Evolutionary conservation across 1,140 invertebrate species (phyloP), one percentile per base, ranked within the genome.

Genomic region (Danaus melanippus): DNA sequence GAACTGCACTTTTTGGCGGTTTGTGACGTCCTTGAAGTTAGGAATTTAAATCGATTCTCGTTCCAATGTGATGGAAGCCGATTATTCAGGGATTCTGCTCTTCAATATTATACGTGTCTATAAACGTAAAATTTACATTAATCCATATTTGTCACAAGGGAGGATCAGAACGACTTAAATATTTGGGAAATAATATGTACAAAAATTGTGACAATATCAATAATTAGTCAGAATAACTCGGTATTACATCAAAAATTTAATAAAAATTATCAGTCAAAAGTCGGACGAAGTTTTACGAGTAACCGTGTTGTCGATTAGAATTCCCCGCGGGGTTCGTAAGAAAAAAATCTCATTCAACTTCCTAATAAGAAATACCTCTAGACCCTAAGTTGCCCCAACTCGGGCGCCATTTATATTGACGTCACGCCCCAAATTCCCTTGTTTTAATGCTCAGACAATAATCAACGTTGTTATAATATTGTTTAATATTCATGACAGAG

Each of bases 391-490:
- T 48, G 53, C 12, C 47, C 51, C 60, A 42, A 48, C 11, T 46
- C 46, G 46, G 43, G 15, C 50, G 62, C 51, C 56, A 67, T 75
- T 62, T 47, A 64, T 60, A 73, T 60, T 65, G 51, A 12, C 60
- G 58, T 69, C 77, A 76, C 74, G 76, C 61, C 62, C 56, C 75
- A 65, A 76, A 72, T 74, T 83, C 63, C 69, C 69, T 64, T 69
- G 68, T 71, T 78, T 79, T 78, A 75, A 79, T 73, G 63, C 66
- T 65, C 71, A 67, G 69, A 79, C 79, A 80, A 83, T 83, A 76
- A 83, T 79, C 72, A 77, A 71, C 68, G 62, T 66, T 74, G 70
- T 76, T 78, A 78, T 76, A 70, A 74, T 70, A 65, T 68, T 52
- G 65, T 67, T 79, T 75, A 79, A 75, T 75, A 79, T 79, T 79